Evolutionary conservation across 2,113 vertebrate genomes (phyloP).

Genomic region (Odocoileus hemionus): DNA sequence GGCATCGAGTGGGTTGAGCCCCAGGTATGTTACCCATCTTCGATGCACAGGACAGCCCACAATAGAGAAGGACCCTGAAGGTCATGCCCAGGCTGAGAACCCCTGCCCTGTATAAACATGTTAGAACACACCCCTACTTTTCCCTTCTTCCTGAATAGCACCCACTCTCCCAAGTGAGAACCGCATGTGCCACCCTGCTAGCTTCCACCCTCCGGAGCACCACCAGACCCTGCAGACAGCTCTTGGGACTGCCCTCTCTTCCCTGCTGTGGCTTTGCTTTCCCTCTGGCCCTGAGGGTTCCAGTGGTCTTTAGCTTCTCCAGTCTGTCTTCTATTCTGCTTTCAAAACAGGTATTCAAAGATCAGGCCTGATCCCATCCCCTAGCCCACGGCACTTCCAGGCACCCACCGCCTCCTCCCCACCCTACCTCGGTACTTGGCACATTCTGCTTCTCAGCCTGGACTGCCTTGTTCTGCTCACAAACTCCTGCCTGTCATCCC

Average conservation of each 20-base stretch:
- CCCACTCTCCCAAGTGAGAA: not conserved
- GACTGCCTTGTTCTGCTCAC: not conserved
- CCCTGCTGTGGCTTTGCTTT: constrained; percentile 77
- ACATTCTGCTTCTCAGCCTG: not conserved
- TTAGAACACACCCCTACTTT: not conserved
- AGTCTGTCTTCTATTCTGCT: not conserved
- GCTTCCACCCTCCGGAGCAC: not conserved
- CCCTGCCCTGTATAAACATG: too few relatives aligned
- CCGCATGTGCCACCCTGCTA: accelerated
- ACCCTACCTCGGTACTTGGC: not conserved
- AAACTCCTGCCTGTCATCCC: not conserved
- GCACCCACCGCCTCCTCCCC: not conserved
- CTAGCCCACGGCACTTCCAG: not conserved
- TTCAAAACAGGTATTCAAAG: not conserved
- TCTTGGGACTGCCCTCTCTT: not conserved
- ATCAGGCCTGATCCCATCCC: too few relatives aligned
- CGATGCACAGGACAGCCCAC: not conserved
- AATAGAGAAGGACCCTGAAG: not conserved
- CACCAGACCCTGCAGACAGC: not conserved
- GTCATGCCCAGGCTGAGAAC: not conserved
- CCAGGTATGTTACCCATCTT: not conserved
- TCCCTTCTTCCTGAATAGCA: not conserved
- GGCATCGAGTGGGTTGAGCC: not conserved
- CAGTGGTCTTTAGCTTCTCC: not conserved
- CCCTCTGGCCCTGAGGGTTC: not conserved